A percentile compares a stretch with the other conserved stretches of the same genome.
These are phyloP conservation scores for Zeuzera pyrina DNA, from an alignment of 2,888 invertebrate species.

Conservation along the genomic window DNA sequence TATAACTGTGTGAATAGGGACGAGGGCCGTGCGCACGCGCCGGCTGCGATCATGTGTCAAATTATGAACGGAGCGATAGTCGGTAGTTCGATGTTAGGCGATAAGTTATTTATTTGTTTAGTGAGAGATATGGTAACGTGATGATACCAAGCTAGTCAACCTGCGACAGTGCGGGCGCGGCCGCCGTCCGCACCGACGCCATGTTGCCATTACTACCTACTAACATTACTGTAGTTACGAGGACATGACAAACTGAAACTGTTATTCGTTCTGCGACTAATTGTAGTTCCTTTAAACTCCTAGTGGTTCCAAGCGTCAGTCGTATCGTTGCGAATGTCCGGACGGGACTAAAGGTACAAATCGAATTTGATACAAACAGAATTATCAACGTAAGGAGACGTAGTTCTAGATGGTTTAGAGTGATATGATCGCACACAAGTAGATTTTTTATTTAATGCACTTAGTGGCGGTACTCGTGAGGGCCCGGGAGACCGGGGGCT, in stretches of 20 bases:
- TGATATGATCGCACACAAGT: conserved; percentile 58
- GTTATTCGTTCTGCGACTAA: too few species aligned
- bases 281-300: too few species aligned
- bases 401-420: conserved; percentile 20
- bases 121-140: conserved; percentile 55
- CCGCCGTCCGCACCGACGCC: too few species aligned
- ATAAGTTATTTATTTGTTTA: conserved; percentile 69
- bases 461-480: conserved; percentile 22
- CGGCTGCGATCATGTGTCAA: conserved; percentile 40
- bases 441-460: conserved; percentile 46
- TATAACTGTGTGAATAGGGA: too few species aligned
- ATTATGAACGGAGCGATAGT: conserved; percentile 36
- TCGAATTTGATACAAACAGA: conserved; percentile 53
- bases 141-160: conserved; percentile 69
- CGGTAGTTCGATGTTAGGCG: conserved; percentile 39
- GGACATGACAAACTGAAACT: conserved; percentile 39
- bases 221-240: conserved; percentile 27
- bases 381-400: too few species aligned
- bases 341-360: conserved; percentile 50
- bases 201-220: conserved; percentile 53
- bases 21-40: too few species aligned
- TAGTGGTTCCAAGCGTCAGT: too few species aligned
- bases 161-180: conserved; percentile 37
- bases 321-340: too few species aligned
- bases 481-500: conserved; percentile 19